These are phyloP conservation scores for Mugil cephalus DNA, from an alignment of 2,113 vertebrate genomes.

Conservation along the genomic window DNA sequence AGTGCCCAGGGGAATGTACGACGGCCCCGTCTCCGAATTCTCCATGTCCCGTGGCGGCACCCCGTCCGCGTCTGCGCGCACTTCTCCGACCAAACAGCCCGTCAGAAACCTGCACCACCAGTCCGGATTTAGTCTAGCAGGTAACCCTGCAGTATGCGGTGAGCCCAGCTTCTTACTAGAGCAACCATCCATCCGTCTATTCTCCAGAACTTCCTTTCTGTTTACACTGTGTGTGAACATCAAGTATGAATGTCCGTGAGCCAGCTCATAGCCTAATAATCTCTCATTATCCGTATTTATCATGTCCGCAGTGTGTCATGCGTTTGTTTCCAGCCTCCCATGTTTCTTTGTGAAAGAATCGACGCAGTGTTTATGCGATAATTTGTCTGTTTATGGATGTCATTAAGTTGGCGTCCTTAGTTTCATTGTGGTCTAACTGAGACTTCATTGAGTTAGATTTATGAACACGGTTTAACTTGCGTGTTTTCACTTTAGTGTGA, in stretches of 20 bases:
- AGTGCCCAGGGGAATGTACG: slow-evolving; percentile 96
- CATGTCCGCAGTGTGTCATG: slow-evolving; percentile 17
- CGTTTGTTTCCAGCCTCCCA: background rate
- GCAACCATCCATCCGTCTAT: background rate
- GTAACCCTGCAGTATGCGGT: slow-evolving; percentile 79
- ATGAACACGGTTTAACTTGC: background rate
- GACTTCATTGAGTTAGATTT: slow-evolving; percentile 2
- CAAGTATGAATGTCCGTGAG: slow-evolving; percentile 27
- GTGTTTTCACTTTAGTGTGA: background rate
- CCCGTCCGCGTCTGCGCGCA: slow-evolving; percentile 91
- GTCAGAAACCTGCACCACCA: slow-evolving; percentile 98
- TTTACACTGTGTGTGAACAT: slow-evolving; percentile 11
- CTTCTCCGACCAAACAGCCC: slow-evolving; percentile 93
- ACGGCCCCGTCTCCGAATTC: slow-evolving; percentile 95
- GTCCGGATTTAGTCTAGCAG: slow-evolving; percentile 95
- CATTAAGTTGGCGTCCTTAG: slow-evolving; percentile 17
- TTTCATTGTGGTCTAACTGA: slow-evolving; percentile 15
- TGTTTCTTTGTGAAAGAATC: background rate
- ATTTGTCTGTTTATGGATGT: slow-evolving; percentile 40
- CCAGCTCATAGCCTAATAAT: slow-evolving; percentile 28
- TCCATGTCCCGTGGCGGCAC: slow-evolving; percentile 94
- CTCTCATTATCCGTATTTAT: slow-evolving; percentile 23
- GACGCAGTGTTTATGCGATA: slow-evolving; percentile 12
- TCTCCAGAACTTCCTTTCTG: background rate
- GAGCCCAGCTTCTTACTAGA: slow-evolving; percentile 59